Evolutionary conservation across 2,113 vertebrate species (phyloP).

Genomic region (Odocoileus hemionus): DNA sequence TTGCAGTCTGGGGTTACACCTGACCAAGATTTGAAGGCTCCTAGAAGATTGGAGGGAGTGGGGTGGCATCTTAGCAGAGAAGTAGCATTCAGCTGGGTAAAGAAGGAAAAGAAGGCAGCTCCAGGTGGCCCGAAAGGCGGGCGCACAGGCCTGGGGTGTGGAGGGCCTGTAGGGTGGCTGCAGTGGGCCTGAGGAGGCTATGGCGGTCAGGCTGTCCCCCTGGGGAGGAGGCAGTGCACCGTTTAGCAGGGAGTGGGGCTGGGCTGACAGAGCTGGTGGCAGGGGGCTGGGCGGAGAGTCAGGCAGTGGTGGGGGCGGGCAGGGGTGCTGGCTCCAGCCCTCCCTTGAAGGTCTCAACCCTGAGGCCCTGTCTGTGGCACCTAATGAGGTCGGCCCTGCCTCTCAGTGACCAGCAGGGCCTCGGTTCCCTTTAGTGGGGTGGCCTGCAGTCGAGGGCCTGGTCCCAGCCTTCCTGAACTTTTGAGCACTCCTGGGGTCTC

Average conservation of each 20-base stretch:
- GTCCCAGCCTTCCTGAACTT: background rate
- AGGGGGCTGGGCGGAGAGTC: background rate
- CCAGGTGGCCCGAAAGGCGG: fast-evolving
- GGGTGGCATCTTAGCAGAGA: background rate
- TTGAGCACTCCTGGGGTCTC: background rate
- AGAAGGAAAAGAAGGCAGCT: background rate
- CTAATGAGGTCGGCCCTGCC: background rate
- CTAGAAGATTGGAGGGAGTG: background rate
- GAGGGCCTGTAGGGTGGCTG: background rate
- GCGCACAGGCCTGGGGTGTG: background rate
- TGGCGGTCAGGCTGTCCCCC: background rate
- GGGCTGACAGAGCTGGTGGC: background rate
- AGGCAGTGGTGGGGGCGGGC: background rate
- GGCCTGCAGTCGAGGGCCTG: background rate
- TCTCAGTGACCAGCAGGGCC: background rate
- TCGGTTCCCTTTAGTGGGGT: background rate
- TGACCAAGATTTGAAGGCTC: background rate
- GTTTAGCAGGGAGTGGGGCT: background rate
- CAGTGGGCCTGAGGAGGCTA: background rate
- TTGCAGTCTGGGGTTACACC: background rate
- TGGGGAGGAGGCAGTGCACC: fast-evolving
- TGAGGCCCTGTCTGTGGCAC: background rate
- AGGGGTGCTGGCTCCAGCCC: background rate
- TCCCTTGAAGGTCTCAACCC: background rate
- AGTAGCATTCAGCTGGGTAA: background rate